Base-by-base conservation (phyloP, 2,797 vertebrate species). In the Kryptolebias ocellatus region DNA sequence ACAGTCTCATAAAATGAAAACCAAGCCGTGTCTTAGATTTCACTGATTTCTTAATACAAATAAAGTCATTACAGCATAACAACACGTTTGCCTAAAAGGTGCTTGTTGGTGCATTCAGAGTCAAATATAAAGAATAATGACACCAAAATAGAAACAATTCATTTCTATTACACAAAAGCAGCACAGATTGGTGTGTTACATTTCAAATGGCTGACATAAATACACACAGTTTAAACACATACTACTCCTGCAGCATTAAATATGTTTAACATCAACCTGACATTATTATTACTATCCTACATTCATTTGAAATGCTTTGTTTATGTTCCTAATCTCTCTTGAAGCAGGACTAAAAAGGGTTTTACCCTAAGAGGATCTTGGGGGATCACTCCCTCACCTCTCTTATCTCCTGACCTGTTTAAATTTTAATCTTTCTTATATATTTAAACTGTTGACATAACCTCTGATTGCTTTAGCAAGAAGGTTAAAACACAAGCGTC, bases 281-380 rank as follows among this genome's bases (percentile, higher is more conserved):
- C 6, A 20, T 28, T 5, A 4, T 24, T 4, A 24, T 24, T 24
- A 24, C 20, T 24, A 24, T 24, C 12, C 12, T 9, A 57, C 51
- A 15, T 14, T 34, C 20, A 24, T 24, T 24, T 24, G 20, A 24
- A 24, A 24, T 16, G 4, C 9, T 52, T 37, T 11, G n/a, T 60
- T 27, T 2, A 31, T 80, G 45, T 70, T 61, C 53, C 46, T 55
- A 16, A 67, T 65, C 60, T 44, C 18, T 49, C 54, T 53, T 47
- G 72, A 81, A 88, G 74, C 78, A 60, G 61, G 70, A 79, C 83
- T 81, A 86, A 83, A 78, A 71, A 57, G 65, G 72, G 53, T 59
- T 49, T 64, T 20, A 66, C 63, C 15, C 4, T 84, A 80, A 88
- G 72, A 85, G 80, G 84, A 83, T 89, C 77, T 61, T 49, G 28